Percentiles rank a stretch among this genome's conserved stretches.
Evolutionary conservation across 2,888 invertebrate species (phyloP).

Genomic region (Perizoma affinitatum): DNA sequence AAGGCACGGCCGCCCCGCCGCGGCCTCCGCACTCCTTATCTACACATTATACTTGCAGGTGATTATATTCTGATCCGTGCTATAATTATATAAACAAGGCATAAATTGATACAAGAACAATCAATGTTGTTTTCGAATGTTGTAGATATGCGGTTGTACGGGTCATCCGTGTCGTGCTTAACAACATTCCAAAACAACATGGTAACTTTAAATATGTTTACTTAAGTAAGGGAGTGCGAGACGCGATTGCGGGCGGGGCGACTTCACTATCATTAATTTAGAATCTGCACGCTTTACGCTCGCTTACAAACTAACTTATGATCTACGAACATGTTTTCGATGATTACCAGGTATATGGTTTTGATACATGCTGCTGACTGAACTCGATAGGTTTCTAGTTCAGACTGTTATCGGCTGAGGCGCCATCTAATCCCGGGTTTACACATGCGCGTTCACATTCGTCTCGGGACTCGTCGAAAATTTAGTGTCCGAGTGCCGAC

Average conservation of each 20-base stretch:
- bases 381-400: no score
- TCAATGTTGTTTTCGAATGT: constrained; percentile 19
- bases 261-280: constrained; percentile 72
- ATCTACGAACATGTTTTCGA: constrained; percentile 5
- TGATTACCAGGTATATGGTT: no score
- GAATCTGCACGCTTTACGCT: constrained; percentile 72
- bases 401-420: background rate
- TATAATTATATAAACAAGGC: constrained; percentile 1
- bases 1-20: constrained; percentile 68
- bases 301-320: constrained; percentile 36
- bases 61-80: constrained; percentile 10
- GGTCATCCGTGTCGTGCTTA: constrained; percentile 2
- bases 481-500: no score
- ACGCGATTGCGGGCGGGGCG: constrained; percentile 49
- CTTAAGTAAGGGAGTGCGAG: constrained; percentile 30
- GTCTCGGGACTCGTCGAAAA: no score
- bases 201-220: constrained; percentile 21
- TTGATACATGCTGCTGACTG: background rate
- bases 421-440: background rate
- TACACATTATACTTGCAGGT: constrained; percentile 5
- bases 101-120: background rate
- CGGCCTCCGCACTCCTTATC: constrained; percentile 32
- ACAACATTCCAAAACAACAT: constrained; percentile 15
- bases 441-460: no score
- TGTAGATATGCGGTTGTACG: background rate